Base-by-base conservation (phyloP, 2,797 vertebrate genomes). In the Helarctos malayanus region DNA sequence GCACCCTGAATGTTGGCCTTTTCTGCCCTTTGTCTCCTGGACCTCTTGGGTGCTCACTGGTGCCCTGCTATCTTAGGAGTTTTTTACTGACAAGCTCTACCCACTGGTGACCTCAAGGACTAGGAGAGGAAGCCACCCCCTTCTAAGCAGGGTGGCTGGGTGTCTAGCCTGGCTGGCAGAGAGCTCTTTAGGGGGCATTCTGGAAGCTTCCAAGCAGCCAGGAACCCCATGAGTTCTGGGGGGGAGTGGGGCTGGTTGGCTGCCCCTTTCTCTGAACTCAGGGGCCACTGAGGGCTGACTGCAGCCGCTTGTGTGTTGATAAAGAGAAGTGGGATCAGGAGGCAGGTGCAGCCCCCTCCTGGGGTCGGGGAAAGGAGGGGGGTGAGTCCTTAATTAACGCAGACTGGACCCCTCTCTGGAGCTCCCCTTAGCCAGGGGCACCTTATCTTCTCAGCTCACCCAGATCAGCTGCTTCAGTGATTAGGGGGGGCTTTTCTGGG, bases 361-460 rank as follows among this genome's bases (percentile, higher is more conserved):
- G 65, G 38, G 88, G 29, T n/a, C 35, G 10, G 32, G 76, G 69
- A 25, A n/a, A 59, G 38, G 71, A n/a, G 27, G 83, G 76, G 38
- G 1, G 0, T 3, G 19, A 38, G 80, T 91, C 95, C 91, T 75
- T 97, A 96, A 96, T 98, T 96, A 98, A 96, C 96, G 8, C 15
- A 52, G 95, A 97, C 54, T 16, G 25, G 25, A 96, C 95, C 97
- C 96, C 89, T 95, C 95, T 80, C 97, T 81, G 91, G 95, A 95
- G 97, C 92, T 57, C 96, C 95, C 96, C 94, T 96, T 94, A 87
- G 94, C 95, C 68, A 6, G 91, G 91, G 93, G 95, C 81, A 1
- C 0, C 35, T 98, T 98, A 98, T 98, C 98, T 89, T 97, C 96
- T 96, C 91, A 38, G 97, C 98, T 98, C 97, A 97, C 97, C 96